These are phyloP conservation scores for Caenorhabditis drosophilae DNA, from an alignment of 2,888 invertebrate genomes.

Conservation along the genomic window DNA sequence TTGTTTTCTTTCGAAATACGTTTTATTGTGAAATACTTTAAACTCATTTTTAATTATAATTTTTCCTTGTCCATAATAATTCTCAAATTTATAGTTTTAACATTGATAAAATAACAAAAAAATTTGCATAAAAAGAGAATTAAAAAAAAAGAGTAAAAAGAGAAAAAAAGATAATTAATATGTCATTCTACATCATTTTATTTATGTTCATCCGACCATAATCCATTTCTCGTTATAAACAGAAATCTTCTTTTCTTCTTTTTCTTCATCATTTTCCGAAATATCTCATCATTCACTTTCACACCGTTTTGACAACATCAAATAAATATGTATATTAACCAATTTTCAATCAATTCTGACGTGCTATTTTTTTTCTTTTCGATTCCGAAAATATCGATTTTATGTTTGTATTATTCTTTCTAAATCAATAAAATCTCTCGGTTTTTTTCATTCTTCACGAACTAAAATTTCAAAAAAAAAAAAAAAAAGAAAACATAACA, in stretches of 20 bases:
- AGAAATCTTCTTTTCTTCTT: slow-evolving; percentile 6
- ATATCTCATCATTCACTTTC: slow-evolving; percentile 38
- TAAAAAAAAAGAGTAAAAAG: neutral
- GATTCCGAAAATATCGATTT: neutral
- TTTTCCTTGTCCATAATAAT: neutral
- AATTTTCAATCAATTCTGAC: slow-evolving; percentile 8
- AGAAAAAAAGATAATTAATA: neutral
- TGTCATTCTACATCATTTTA: neutral
- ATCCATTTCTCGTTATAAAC: slow-evolving; percentile 16
- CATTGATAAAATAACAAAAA: too few species aligned
- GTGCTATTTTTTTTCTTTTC: neutral
- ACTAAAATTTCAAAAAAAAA: too few species aligned
- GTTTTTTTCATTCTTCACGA: too few species aligned
- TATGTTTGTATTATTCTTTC: neutral
- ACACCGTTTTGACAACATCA: slow-evolving; percentile 38
- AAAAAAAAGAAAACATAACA: too few species aligned
- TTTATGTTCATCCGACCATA: slow-evolving; percentile 41
- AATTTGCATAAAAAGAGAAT: too few species aligned
- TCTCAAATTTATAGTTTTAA: too few species aligned
- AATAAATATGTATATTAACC: slow-evolving; percentile 9
- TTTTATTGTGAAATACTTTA: neutral
- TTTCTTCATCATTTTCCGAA: neutral
- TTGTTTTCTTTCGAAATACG: too few species aligned
- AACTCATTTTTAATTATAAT: neutral
- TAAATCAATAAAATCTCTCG: too few species aligned